phyloP scores from a whole-genome alignment of 2,113 vertebrate genomes.

The Ctenomys sociabilis region DNA sequence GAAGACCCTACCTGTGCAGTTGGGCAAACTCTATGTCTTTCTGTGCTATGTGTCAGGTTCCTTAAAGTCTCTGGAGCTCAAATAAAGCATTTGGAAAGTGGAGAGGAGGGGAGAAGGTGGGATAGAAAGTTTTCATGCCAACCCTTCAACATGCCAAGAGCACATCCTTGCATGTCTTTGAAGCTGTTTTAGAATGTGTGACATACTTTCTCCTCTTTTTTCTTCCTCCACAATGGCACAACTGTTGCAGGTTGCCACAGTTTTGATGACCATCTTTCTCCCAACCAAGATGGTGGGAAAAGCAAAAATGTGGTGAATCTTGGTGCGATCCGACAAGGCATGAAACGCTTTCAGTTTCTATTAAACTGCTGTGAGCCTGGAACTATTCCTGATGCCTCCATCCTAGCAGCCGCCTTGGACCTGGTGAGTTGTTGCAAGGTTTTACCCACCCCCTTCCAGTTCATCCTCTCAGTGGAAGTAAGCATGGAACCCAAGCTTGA shows the following conservation, averaged over 20 bases:
- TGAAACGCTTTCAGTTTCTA: slow-evolving; percentile 99
- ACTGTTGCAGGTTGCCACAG: slow-evolving; percentile 92
- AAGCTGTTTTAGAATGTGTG: slow-evolving; percentile 76
- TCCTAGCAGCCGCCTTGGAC: slow-evolving; percentile 96
- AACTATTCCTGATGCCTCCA: slow-evolving; percentile 98
- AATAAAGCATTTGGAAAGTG: not conserved
- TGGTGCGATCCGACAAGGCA: slow-evolving; percentile 97
- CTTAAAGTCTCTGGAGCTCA: not conserved
- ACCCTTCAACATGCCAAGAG: not conserved
- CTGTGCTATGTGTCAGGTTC: not conserved
- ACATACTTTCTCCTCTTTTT: slow-evolving; percentile 59
- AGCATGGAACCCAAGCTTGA: not conserved
- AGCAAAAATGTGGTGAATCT: slow-evolving; percentile 98
- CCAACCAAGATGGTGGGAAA: slow-evolving; percentile 96
- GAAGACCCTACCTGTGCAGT: not conserved
- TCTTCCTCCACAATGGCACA: slow-evolving; percentile 65
- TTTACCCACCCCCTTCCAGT: not conserved
- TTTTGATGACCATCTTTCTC: slow-evolving; percentile 94
- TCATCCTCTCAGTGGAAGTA: not conserved
- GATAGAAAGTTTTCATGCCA: not conserved
- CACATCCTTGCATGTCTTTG: slow-evolving; percentile 68
- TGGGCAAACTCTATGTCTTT: not conserved
- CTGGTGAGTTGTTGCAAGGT: slow-evolving; percentile 87
- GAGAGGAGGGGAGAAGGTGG: not conserved
- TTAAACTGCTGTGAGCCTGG: slow-evolving; percentile 99